Percentiles rank a stretch among this genome's conserved stretches.
These are phyloP conservation scores for Enteromius treurensis DNA, from an alignment of 2,797 vertebrate genomes.

Conservation along the genomic window DNA sequence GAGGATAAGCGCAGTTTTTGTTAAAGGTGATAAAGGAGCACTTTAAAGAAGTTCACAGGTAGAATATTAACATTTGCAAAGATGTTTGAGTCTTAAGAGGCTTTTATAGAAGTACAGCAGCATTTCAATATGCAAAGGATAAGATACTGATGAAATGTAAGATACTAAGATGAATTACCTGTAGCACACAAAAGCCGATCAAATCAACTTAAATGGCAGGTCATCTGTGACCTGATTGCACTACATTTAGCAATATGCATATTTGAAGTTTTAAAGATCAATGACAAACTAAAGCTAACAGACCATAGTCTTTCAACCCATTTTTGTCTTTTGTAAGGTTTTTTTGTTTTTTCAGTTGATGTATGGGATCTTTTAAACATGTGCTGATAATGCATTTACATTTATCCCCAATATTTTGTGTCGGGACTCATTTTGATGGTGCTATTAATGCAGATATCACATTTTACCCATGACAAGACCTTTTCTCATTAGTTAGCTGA, in stretches of 20 bases:
- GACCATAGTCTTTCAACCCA: not conserved
- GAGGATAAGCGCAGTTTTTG: not conserved
- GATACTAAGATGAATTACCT: conserved; percentile 13
- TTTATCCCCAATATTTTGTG: conserved; percentile 3
- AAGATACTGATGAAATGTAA: not conserved
- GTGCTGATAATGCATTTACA: not conserved
- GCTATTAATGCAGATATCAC: conserved; percentile 27
- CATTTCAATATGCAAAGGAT: conserved; percentile 16
- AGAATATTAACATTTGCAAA: conserved; percentile 19
- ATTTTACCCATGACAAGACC: conserved; percentile 21
- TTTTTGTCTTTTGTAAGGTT: not conserved
- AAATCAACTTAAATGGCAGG: conserved; percentile 20
- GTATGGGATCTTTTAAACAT: not conserved
- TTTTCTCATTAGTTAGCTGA: conserved; percentile 28
- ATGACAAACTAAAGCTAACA: conserved; percentile 1
- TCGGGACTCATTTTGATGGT: conserved; percentile 23
- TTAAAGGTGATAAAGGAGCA: not conserved
- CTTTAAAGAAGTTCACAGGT: conserved; percentile 4
- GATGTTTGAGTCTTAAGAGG: not conserved
- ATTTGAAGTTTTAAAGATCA: conserved; percentile 25
- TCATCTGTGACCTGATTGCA: conserved; percentile 26
- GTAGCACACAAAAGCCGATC: conserved; percentile 35
- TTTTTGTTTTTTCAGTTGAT: not conserved
- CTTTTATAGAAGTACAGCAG: not conserved
- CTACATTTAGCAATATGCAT: conserved; percentile 31